Evolutionary conservation across 2,113 vertebrate species (phyloP), one percentile per base, ranked within the genome.

Genomic region (Cololabis saira): DNA sequence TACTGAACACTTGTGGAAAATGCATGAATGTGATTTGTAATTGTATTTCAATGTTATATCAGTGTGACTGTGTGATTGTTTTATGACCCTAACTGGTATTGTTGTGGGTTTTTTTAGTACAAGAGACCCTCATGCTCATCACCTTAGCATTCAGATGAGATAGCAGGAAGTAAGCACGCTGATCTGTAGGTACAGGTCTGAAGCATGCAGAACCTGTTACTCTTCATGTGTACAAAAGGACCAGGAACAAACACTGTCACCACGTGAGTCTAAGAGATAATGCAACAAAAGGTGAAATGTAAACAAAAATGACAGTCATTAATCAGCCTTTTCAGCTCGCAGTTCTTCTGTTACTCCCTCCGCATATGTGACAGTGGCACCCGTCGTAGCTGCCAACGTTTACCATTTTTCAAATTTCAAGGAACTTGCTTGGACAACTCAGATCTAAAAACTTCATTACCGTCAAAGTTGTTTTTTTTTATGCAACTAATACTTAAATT

Each of bases 321-420:
- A 89, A 89, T 89, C 90, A 91, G 75, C 62, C 47, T 73, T 71
- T 62, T 82, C 78, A 90, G 82, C 74, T 63, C 60, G 58, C 53
- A 66, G 37, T 61, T 43, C 68, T 69, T 40, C 51, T 58, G 71
- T 81, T 84, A 67, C 86, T 85, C 87, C 82, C 78, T 59, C 6
- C 14, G 2, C 2, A 9, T 78, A 59, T 82, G 70, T 72, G 16
- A 86, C 74, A 58, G 27, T 44, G 75, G 82, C 47, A 54, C 73
- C 83, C 76, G 81, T 59, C 49, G 71, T 54, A 85, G 72, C 64
- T 78, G 80, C 69, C 82, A 74, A 48, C 83, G 72, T 82, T 15
- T 72, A 83, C 85, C 67, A 60, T 16, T n/a, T 51, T 45, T 81
- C 71, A 76, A 45, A 77, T 79, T 85, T 71, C 71, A 74, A 86